Conservation (phyloP, 2,113 vertebrate species). For the Pleuronectes platessa region DNA sequence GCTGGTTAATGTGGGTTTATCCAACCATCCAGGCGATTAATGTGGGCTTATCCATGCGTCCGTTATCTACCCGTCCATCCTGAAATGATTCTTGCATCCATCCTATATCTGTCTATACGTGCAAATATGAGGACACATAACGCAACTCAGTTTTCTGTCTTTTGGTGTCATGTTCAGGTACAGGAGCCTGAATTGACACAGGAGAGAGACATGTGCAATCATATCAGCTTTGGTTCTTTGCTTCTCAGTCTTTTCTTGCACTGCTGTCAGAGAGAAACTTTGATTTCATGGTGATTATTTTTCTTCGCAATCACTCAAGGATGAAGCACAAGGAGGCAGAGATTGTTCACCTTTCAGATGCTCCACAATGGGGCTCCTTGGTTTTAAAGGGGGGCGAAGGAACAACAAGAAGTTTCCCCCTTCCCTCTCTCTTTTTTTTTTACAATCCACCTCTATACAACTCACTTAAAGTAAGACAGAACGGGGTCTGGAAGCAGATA, state of each 20-base stretch:
- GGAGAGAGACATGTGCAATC: neutral
- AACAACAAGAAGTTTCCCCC: conserved; percentile 69
- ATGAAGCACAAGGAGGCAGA: conserved; percentile 89
- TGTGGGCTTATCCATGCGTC: conserved; percentile 65
- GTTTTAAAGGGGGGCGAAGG: conserved; percentile 63
- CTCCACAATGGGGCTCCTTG: conserved; percentile 81
- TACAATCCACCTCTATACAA: conserved; percentile 83
- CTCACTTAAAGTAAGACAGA: conserved; percentile 85
- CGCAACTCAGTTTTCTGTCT: conserved; percentile 20
- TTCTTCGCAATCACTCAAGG: conserved; percentile 92
- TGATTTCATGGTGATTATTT: conserved; percentile 95
- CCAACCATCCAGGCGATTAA: conserved; percentile 68
- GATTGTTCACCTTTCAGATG: conserved; percentile 84
- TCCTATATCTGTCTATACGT: conserved; percentile 19
- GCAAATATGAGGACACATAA: conserved; percentile 11
- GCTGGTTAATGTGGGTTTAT: conserved; percentile 78
- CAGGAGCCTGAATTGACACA: too few relatives aligned
- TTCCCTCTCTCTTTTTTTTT: conserved; percentile 17
- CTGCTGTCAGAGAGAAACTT: conserved; percentile 83
- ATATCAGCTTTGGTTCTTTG: conserved; percentile 18
- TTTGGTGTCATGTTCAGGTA: neutral
- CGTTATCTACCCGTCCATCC: conserved; percentile 52
- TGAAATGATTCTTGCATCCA: conserved; percentile 48
- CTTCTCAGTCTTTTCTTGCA: conserved; percentile 64
- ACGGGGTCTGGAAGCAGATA: conserved; percentile 49